Percentiles rank a stretch among this genome's conserved stretches.
phyloP scores from a whole-genome alignment of 2,888 invertebrate genomes.

The Sesia bembeciformis region DNA sequence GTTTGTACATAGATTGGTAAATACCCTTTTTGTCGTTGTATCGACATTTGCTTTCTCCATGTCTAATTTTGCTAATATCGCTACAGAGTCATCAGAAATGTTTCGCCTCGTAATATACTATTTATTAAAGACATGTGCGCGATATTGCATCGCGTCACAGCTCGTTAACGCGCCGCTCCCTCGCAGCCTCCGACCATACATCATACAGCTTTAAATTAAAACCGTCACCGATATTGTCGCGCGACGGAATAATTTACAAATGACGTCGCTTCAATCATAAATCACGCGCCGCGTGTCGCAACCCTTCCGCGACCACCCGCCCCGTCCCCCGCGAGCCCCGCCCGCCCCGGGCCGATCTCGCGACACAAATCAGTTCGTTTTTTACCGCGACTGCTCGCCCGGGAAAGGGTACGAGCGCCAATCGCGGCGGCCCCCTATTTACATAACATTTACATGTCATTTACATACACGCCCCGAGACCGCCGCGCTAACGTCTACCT shows the following conservation, averaged over 20 bases:
- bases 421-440: constrained; percentile 23
- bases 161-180: not conserved
- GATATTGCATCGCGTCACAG: not conserved
- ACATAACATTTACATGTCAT: constrained; percentile 44
- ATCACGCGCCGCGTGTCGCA: constrained; percentile 26
- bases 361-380: constrained; percentile 8
- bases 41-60: no score
- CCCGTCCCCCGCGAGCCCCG: constrained; percentile 7
- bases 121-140: not conserved
- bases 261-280: constrained; percentile 29
- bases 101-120: not conserved
- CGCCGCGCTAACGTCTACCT: constrained; percentile 1
- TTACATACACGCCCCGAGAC: constrained; percentile 27
- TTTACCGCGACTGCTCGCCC: constrained; percentile 20
- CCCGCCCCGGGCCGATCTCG: constrained; percentile 1
- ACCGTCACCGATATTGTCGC: constrained; percentile 39
- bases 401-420: constrained; percentile 19
- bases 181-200: constrained; percentile 27
- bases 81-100: no score
- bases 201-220: constrained; percentile 52
- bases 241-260: constrained; percentile 36
- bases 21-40: no score
- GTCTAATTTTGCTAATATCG: no score
- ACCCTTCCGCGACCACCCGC: not conserved
- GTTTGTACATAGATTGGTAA: no score